Base-by-base conservation (phyloP, 92 coral and sea anemone genomes). In the Pocillopora grandis region DNA sequence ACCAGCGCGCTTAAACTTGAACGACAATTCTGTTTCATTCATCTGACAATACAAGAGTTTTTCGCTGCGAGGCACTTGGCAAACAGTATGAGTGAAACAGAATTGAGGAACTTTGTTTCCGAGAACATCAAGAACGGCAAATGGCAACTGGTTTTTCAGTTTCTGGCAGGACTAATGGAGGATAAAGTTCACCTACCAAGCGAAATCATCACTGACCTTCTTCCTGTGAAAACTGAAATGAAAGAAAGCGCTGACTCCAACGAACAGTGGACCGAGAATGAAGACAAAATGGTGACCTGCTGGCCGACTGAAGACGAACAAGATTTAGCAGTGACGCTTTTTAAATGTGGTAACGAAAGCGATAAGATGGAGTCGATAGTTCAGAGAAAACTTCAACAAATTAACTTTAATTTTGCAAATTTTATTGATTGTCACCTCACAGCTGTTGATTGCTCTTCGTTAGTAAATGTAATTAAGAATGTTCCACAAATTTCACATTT, bases 21-120 rank as follows among this genome's bases (percentile, higher is more conserved):
- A 83, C 4, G 64, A 11, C 81, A 66, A 18, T 88, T 23, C 82
- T 88, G 91, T 64, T 88, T 88, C 68, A 19, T 84, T 27, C 91
- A 88, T 49, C 19, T 88, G 0, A 88, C 88, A n/a, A 62, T 88
- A 0, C 91, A 88, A n/a, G 92, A 89, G 61, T 75, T 85, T 74
- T 75, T 89, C 15, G 92, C 92, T 10, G 92, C 92, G 2, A 85
- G 49, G 49, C 49, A 42, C 49, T 7, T 42, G 7, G 49, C 49
- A 7, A 42, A 42, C 0, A 42, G 7, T 7, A 7, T 42, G 58
- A 42, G 49, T 42, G 49, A 42, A 42, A 42, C 49, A 42, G 49
- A 42, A 42, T 42, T 42, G 49, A 42, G 49, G 49, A 42, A 42
- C 49, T 42, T 42, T 42, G 49, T 42, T 42, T 3, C 49, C 3